Percentiles rank a stretch among this genome's conserved stretches.
phyloP scores from a whole-genome alignment of 1,140 invertebrate species.

The Drosophila littoralis region DNA sequence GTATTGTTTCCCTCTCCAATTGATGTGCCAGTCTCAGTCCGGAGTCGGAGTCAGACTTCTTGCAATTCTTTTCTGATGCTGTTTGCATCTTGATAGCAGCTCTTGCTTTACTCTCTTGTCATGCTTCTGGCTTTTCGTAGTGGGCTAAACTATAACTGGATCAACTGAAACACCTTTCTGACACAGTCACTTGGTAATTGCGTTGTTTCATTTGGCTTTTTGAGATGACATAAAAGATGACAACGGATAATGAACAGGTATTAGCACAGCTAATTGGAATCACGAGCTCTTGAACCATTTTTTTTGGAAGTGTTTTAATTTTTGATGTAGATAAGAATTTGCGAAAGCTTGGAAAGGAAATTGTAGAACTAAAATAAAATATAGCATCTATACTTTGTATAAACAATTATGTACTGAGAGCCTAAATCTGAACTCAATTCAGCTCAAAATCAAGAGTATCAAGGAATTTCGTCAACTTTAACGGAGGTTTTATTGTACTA shows the following conservation, averaged over 20 bases:
- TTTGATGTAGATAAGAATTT: too few species aligned
- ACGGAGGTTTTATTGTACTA: neutral
- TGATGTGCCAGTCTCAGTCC: constrained; percentile 26
- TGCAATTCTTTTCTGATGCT: constrained; percentile 14
- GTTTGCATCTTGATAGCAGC: constrained; percentile 40
- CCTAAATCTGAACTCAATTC: too few species aligned
- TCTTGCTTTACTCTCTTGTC: constrained; percentile 6
- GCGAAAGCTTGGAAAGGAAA: too few species aligned
- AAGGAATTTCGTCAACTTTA: too few species aligned
- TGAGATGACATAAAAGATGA: constrained; percentile 6
- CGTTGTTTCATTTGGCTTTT: constrained; percentile 1
- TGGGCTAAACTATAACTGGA: constrained; percentile 16
- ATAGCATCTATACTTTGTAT: too few species aligned
- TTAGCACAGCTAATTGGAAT: constrained; percentile 25
- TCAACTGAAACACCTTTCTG: constrained; percentile 30
- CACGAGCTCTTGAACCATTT: neutral
- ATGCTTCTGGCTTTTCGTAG: constrained; percentile 5
- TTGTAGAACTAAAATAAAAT: too few species aligned
- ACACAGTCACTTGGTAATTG: constrained; percentile 10
- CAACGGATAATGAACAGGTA: constrained; percentile 30
- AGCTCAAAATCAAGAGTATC: too few species aligned
- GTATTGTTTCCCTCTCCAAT: constrained; percentile 25
- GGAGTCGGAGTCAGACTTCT: neutral
- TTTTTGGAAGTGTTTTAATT: too few species aligned
- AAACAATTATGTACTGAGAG: too few species aligned